Base-by-base conservation (phyloP, 2,113 vertebrate genomes). In the Megaceryle maxima region DNA sequence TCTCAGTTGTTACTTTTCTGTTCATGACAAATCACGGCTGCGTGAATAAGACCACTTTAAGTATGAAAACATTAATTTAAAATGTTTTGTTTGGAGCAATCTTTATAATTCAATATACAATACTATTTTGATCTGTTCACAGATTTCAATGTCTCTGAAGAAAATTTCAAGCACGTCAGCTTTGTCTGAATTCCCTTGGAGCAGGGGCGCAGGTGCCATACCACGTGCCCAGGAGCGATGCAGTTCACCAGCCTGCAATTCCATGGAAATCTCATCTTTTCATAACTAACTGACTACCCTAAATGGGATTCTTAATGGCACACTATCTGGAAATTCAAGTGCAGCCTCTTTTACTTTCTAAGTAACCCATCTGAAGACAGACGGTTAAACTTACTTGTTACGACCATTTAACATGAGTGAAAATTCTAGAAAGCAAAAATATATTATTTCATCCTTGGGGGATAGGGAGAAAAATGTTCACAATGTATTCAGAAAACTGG, bases 391-490 rank as follows among this genome's bases (percentile, higher is more conserved):
- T 63, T 55, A 83, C n/a, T 92, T 88, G n/a, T 83, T 92, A 75
- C 0, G 3, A 81, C 19, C 57, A 44, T 43, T 88, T 83, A 86
- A 90, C 16, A 66, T 8, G 28, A 91, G 4, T 35, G 57, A 88
- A 95, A 82, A 91, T 33, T 81, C 43, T 25, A 84, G 53, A 88
- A 94, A 92, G 73, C 41, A 92, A 90, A 83, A 80, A 60, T 15
- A 6, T 21, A 31, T 63, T 66, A 77, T 79, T 87, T 87, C 29
- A 57, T 19, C 24, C 53, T 64, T 57, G 66, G 44, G 11, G 9
- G 20, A 37, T 5, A 87, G 11, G 17, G 11, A 78, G 17, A 31
- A 64, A 91, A 83, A 53, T 22, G 51, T 53, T 94, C 24, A 48
- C 43, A 81, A 68, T 75, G 44, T 46, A 81, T 67, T 94, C 68